These are phyloP conservation scores for Flabesymbios commensalis DNA, from an alignment of 2,888 invertebrate species.

Conservation along the genomic window DNA sequence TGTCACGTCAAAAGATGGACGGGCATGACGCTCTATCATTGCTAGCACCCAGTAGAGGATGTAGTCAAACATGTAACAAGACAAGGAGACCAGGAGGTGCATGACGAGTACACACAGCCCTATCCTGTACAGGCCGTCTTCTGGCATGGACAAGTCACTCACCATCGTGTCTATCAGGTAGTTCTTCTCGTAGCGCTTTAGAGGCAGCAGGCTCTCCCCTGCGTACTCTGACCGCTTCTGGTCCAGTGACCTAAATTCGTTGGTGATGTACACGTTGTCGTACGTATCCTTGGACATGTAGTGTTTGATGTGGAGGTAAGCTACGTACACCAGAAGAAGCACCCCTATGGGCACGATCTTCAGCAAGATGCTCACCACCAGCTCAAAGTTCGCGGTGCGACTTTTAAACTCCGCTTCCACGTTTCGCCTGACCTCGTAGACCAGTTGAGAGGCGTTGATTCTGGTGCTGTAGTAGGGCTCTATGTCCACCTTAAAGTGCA, in stretches of 20 bases:
- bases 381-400: slow-evolving; percentile 27
- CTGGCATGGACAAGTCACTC: slow-evolving; percentile 34
- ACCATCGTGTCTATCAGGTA: slow-evolving; percentile 41
- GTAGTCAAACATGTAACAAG: slow-evolving; percentile 42
- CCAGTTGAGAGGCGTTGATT: slow-evolving; percentile 19
- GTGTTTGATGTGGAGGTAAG: slow-evolving; percentile 33
- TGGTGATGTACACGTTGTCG: slow-evolving; percentile 49
- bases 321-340: slow-evolving; percentile 28
- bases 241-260: slow-evolving; percentile 40
- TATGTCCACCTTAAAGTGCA: slow-evolving; percentile 29
- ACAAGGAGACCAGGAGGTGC: slow-evolving; percentile 38
- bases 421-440: slow-evolving; percentile 23
- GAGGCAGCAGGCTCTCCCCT: slow-evolving; percentile 39
- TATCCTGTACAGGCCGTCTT: slow-evolving; percentile 34
- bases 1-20: slow-evolving; percentile 34
- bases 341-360: slow-evolving; percentile 31
- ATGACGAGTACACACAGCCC: slow-evolving; percentile 40
- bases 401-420: slow-evolving; percentile 23
- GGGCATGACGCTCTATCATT: slow-evolving; percentile 38
- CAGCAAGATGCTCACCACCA: slow-evolving; percentile 23
- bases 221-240: slow-evolving; percentile 28
- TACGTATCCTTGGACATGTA: slow-evolving; percentile 45
- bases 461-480: slow-evolving; percentile 27
- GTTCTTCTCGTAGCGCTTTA: slow-evolving; percentile 41
- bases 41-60: slow-evolving; percentile 44